Base-by-base conservation (phyloP, 2,797 vertebrate genomes). In the Picus viridis region DNA sequence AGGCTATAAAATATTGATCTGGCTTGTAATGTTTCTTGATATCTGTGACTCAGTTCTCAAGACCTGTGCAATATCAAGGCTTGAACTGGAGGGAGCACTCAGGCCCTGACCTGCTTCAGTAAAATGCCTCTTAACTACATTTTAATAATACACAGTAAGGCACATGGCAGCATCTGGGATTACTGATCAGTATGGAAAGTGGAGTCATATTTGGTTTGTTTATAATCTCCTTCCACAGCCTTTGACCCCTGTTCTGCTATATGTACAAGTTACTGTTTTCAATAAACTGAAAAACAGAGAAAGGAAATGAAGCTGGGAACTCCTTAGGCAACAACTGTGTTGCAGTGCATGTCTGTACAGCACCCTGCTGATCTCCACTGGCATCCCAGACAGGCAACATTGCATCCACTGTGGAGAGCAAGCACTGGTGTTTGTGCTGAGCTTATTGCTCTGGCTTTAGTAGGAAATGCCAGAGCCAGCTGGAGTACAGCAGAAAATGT, bases 1-100 rank as follows among this genome's bases (percentile, higher is more conserved):
- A 86, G 79, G 57, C 90, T 88, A 41, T 93, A 82, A 93, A 86
- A 92, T 89, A 94, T 94, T 91, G 88, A 94, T 91, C 76, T 89
- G 56, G 41, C 61, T 96, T 72, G 75, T 83, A 90, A 91, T 57
- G 45, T 85, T 86, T 75, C 90, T 75, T 58, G 64, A 45, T 82
- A 81, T 75, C 59, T 86, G 27, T 68, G 70, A 64, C 89, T 96
- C 53, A 47, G 18, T 92, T 92, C 74, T 69, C 9, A 17, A 65
- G 76, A 63, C 45, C 34, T 70, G 30, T 83, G 65, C 76, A 29
- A 19, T 79, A 77, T 19, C 32, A 58, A 85, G 76, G 18, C 63
- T 63, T 92, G 76, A 88, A 70, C 67, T 70, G 67, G 26, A 62
- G 13, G 54, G 53, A 80, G 75, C 16, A 10, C 7, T 74, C 49